Evolutionary conservation across 2,888 invertebrate genomes (phyloP).

Genomic region (Melanargia galathea): DNA sequence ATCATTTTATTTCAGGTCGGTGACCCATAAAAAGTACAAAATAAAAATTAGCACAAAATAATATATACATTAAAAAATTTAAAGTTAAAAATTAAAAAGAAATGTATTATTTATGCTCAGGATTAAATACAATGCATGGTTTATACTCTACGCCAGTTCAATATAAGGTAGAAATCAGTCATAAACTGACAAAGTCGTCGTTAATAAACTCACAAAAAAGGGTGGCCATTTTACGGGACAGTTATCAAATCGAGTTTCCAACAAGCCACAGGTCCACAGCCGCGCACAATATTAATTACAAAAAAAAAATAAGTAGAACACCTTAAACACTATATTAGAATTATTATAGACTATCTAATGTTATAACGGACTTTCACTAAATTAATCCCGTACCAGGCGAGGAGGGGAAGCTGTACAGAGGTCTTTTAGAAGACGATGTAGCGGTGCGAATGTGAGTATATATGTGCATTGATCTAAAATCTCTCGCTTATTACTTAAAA

Average conservation of each 20-base stretch:
- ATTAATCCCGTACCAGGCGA: constrained; percentile 33
- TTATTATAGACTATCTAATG: not conserved
- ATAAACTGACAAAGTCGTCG: not conserved
- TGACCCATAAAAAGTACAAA: too few species aligned
- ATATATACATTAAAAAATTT: too few species aligned
- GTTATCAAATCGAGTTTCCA: constrained; percentile 34
- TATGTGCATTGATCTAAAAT: constrained; percentile 44
- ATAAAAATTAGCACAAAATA: too few species aligned
- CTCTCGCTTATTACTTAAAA: constrained; percentile 34
- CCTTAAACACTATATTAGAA: constrained; percentile 41
- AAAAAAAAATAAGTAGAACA: constrained; percentile 40
- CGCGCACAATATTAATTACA: constrained; percentile 47
- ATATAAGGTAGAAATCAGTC: too few species aligned
- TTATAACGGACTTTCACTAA: not conserved
- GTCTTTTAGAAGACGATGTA: constrained; percentile 36
- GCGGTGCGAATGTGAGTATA: constrained; percentile 41
- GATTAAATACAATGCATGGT: too few species aligned
- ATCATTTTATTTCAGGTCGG: too few species aligned
- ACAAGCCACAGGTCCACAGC: constrained; percentile 46
- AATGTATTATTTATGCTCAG: too few species aligned
- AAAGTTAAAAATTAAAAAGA: too few species aligned
- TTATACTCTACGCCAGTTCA: too few species aligned
- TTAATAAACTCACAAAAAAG: constrained; percentile 26
- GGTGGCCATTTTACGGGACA: constrained; percentile 34
- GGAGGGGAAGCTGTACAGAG: constrained; percentile 36